Conservation (phyloP, 1,140 invertebrate species). For the Leucophenga varia region DNA sequence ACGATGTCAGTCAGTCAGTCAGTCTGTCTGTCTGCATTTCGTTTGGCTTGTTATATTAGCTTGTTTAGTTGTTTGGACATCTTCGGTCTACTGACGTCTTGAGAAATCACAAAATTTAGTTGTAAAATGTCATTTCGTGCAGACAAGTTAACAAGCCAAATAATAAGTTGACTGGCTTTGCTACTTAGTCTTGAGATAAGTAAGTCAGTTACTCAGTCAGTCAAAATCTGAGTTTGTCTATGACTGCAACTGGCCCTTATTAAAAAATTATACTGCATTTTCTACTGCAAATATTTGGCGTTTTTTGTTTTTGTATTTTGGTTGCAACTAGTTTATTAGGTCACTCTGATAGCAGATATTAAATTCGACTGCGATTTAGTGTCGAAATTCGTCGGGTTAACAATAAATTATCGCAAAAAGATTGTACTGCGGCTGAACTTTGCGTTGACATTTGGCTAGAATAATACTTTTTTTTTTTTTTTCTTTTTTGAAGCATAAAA, state of each 20-base stretch:
- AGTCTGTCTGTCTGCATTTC: conserved; percentile 10
- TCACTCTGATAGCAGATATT: conserved; percentile 45
- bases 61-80: conserved; percentile 27
- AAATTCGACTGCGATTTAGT: conserved; percentile 22
- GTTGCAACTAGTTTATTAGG: conserved; percentile 49
- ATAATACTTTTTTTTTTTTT: too few relatives aligned
- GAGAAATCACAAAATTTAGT: conserved; percentile 53
- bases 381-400: conserved; percentile 42
- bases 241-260: conserved; percentile 9
- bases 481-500: too few relatives aligned
- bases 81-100: conserved; percentile 37
- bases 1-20: conserved; percentile 9
- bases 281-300: conserved; percentile 15
- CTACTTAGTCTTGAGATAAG: background rate
- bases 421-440: conserved; percentile 41
- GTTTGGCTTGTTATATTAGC: conserved; percentile 32
- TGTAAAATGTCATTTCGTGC: conserved; percentile 56
- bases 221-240: background rate
- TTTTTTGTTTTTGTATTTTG: conserved; percentile 16
- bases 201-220: background rate
- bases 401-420: conserved; percentile 47
- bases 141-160: conserved; percentile 56
- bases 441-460: conserved; percentile 42
- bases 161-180: conserved; percentile 49
- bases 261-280: too few relatives aligned